These are phyloP conservation scores for Crenichthys baileyi DNA, from an alignment of 2,797 vertebrate species.

Conservation along the genomic window DNA sequence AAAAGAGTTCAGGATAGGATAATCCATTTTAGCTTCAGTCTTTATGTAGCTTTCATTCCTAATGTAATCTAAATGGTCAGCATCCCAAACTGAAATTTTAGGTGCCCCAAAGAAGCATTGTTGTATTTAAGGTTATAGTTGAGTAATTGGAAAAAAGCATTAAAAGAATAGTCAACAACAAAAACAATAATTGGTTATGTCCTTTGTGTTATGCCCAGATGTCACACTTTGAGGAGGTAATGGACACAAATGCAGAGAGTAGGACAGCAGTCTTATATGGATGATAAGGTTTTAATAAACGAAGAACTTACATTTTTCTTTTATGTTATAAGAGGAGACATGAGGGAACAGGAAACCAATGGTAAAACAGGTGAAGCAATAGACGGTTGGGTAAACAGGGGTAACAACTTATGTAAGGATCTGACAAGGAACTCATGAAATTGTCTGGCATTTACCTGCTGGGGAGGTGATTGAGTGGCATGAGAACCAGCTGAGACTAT, in stretches of 20 bases:
- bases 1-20: too few relatives aligned
- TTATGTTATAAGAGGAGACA: too few relatives aligned
- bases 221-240: background rate
- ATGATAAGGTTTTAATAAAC: background rate
- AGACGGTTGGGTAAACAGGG: background rate
- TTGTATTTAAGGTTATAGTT: background rate
- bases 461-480: too few relatives aligned
- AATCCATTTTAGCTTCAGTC: too few relatives aligned
- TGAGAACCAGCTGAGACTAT: too few relatives aligned
- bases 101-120: too few relatives aligned
- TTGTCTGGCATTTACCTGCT: background rate
- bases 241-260: background rate
- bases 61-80: too few relatives aligned
- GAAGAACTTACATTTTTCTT: too few relatives aligned
- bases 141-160: background rate
- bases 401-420: background rate
- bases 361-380: background rate
- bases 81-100: too few relatives aligned
- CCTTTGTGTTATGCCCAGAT: background rate
- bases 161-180: background rate
- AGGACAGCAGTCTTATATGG: background rate
- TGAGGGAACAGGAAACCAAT: background rate
- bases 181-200: too few relatives aligned
- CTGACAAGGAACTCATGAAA: background rate
- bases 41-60: too few relatives aligned